phyloP scores from a whole-genome alignment of 1,140 invertebrate species.

The Drosophila asahinai region DNA sequence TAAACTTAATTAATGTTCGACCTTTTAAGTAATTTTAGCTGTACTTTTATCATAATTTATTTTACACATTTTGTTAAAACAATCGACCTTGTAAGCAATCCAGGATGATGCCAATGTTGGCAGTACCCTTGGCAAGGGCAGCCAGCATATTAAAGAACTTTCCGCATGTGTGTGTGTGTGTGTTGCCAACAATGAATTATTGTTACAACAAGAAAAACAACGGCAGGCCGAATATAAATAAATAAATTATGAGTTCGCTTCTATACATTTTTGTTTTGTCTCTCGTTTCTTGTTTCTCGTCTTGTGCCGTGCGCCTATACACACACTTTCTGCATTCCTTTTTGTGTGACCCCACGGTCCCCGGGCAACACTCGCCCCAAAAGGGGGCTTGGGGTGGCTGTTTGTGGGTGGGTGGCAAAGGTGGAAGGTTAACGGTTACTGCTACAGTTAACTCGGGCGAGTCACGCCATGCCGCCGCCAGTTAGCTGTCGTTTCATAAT shows the following conservation, averaged over 20 bases:
- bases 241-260: constrained; percentile 77
- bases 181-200: constrained; percentile 75
- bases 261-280: constrained; percentile 50
- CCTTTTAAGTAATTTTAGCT: background rate
- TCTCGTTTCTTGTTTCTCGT: constrained; percentile 21
- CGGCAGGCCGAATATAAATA: constrained; percentile 66
- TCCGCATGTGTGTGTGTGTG: constrained; percentile 36
- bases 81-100: background rate
- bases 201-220: constrained; percentile 72
- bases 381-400: constrained; percentile 2
- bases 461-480: constrained; percentile 74
- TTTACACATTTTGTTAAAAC: background rate
- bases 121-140: constrained; percentile 35
- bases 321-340: constrained; percentile 65
- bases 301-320: constrained; percentile 33
- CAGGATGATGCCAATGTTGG: background rate
- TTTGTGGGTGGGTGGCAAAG: background rate
- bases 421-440: constrained; percentile 50
- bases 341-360: constrained; percentile 46
- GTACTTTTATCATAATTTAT: background rate
- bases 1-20: background rate
- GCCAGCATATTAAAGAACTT: constrained; percentile 31
- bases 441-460: constrained; percentile 58
- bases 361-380: constrained; percentile 31
- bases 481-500: constrained; percentile 80